These are phyloP conservation scores for Agonum fuliginosum DNA, from an alignment of 2,888 invertebrate genomes.

Conservation along the genomic window DNA sequence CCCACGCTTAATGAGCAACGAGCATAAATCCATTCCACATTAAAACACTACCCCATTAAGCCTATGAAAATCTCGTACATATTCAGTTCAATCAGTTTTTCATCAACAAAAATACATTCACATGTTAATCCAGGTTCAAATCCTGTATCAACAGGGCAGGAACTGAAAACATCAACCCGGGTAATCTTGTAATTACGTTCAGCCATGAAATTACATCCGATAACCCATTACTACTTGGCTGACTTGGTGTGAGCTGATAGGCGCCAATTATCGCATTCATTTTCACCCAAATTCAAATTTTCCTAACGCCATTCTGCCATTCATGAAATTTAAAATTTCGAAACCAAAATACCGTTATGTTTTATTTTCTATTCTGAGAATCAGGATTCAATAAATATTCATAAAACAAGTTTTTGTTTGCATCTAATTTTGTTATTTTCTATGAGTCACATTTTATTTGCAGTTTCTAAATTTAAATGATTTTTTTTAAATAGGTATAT, in stretches of 20 bases:
- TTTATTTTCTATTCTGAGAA: neutral
- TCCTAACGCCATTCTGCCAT: neutral
- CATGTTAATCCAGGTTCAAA: conserved; percentile 18
- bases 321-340: neutral
- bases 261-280: conserved; percentile 14
- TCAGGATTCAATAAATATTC: too few species aligned
- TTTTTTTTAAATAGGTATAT: too few species aligned
- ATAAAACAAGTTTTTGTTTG: too few species aligned
- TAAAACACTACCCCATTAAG: neutral
- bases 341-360: neutral
- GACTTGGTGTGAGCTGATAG: conserved; percentile 16
- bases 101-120: conserved; percentile 35
- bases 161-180: conserved; percentile 9
- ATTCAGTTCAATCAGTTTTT: conserved; percentile 24
- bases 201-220: conserved; percentile 41
- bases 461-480: too few species aligned
- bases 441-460: too few species aligned
- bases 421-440: too few species aligned
- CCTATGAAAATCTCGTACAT: neutral
- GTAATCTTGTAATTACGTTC: conserved; percentile 34
- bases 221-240: conserved; percentile 9
- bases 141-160: conserved; percentile 23
- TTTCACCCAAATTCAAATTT: conserved; percentile 7
- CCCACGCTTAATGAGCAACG: too few species aligned
- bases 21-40: neutral